Conservation (phyloP, 2,113 vertebrate genomes). For the Xyliphius kryptos region DNA sequence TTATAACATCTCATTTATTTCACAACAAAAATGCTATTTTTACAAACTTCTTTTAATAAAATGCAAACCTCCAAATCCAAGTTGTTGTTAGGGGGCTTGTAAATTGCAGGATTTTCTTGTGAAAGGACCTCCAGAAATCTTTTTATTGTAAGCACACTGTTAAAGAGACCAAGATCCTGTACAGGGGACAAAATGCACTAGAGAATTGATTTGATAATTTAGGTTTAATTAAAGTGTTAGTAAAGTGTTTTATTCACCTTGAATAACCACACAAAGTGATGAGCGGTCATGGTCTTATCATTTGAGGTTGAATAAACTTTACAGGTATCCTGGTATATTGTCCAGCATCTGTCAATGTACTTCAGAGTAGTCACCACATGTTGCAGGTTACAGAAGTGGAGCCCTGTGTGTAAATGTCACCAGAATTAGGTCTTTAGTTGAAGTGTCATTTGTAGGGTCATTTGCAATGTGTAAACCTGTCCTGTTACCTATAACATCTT, state of each 20-base stretch:
- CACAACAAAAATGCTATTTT: too few species aligned
- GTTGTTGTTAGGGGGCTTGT: constrained; percentile 49
- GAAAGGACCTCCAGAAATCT: constrained; percentile 68
- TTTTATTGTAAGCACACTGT: constrained; percentile 61
- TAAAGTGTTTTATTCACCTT: constrained; percentile 57
- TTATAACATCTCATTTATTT: too few species aligned
- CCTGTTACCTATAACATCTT: constrained; percentile 74
- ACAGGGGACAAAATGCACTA: neutral
- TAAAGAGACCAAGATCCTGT: constrained; percentile 77
- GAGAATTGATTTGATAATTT: neutral
- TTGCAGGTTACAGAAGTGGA: neutral
- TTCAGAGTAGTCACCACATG: constrained; percentile 48
- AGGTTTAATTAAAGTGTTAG: neutral
- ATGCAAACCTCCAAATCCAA: constrained; percentile 73
- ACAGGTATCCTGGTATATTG: constrained; percentile 62
- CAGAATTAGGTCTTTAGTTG: too few species aligned
- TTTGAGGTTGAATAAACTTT: constrained; percentile 28
- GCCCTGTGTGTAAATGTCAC: too few species aligned
- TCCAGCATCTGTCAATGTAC: constrained; percentile 70
- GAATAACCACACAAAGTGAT: constrained; percentile 81
- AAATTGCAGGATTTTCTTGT: constrained; percentile 56
- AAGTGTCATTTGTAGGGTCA: too few species aligned
- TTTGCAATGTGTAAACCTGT: neutral
- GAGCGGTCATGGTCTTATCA: constrained; percentile 68
- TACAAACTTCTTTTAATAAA: neutral